phyloP scores from a whole-genome alignment of 2,888 invertebrate species.

The Ennomos erosarius region DNA sequence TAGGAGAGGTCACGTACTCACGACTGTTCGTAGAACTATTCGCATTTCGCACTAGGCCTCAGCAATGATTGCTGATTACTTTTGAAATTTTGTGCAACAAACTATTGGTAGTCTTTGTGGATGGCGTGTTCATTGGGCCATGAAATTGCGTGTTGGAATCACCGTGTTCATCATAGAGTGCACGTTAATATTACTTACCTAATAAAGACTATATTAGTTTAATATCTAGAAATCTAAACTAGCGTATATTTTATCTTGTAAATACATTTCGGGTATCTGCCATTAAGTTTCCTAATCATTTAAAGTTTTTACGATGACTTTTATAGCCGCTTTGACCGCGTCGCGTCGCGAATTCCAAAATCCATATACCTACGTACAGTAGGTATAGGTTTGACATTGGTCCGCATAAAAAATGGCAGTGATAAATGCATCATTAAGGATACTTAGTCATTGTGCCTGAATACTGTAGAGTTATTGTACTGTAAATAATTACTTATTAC shows the following conservation, averaged over 20 bases:
- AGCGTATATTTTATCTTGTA: conserved; percentile 45
- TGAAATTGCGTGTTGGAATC: conserved; percentile 64
- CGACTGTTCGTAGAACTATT: conserved; percentile 19
- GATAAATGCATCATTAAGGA: conserved; percentile 50
- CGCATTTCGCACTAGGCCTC: conserved; percentile 5
- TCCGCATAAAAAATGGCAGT: conserved; percentile 40
- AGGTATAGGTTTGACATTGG: conserved; percentile 20
- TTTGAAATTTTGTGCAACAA: conserved; percentile 37
- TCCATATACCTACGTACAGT: not conserved
- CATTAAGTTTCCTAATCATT: conserved; percentile 37
- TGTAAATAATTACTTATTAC: conserved; percentile 62
- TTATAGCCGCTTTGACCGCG: conserved; percentile 15
- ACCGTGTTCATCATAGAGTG: conserved; percentile 45
- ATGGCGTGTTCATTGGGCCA: conserved; percentile 56
- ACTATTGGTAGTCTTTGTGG: conserved; percentile 23
- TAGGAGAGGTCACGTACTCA: conserved; percentile 20
- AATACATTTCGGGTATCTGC: conserved; percentile 45
- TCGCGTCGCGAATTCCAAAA: conserved; percentile 12
- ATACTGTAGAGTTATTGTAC: conserved; percentile 58
- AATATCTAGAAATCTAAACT: conserved; percentile 48
- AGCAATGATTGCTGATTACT: conserved; percentile 19
- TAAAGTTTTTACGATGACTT: conserved; percentile 12
- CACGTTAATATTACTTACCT: conserved; percentile 22
- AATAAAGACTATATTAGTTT: conserved; percentile 16
- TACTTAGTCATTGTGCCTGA: conserved; percentile 49